phyloP scores from a whole-genome alignment of 2,888 invertebrate genomes.

The Conchocele bisecta region DNA sequence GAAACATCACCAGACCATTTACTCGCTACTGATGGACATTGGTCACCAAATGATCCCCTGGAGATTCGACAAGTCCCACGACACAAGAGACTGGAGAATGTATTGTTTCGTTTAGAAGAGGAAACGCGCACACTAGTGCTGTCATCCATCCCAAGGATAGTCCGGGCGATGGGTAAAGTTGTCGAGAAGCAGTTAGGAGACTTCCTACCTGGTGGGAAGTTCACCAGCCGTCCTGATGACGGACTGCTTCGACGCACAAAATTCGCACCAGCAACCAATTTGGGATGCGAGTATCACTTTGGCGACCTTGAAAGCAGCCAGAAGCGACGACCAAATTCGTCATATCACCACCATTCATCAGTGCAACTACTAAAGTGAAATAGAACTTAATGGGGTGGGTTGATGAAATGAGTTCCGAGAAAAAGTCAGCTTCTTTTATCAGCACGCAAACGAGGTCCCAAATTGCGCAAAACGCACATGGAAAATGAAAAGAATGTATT shows the following conservation, averaged over 20 bases:
- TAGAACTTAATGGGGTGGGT: too few species aligned
- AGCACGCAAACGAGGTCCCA: constrained; percentile 13
- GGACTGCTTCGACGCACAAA: constrained; percentile 13
- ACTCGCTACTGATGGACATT: too few species aligned
- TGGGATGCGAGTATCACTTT: constrained; percentile 61
- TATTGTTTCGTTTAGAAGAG: not conserved
- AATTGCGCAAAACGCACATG: not conserved
- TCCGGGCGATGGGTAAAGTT: constrained; percentile 17
- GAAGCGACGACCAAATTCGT: constrained; percentile 44
- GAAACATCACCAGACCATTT: too few species aligned
- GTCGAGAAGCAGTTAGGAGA: constrained; percentile 44
- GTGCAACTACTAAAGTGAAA: constrained; percentile 56
- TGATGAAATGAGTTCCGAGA: too few species aligned
- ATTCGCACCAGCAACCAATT: constrained; percentile 45
- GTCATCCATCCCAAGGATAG: not conserved
- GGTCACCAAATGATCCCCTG: too few species aligned
- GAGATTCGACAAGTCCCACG: too few species aligned
- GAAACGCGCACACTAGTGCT: not conserved
- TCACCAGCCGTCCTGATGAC: not conserved
- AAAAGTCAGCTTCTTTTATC: not conserved
- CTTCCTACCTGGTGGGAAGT: constrained; percentile 49
- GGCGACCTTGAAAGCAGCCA: constrained; percentile 56
- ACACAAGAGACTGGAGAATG: too few species aligned
- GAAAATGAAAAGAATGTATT: constrained; percentile 16
- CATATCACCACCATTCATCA: constrained; percentile 52